Base-by-base conservation (phyloP, 1,140 invertebrate species). In the Eumeta japonica region DNA sequence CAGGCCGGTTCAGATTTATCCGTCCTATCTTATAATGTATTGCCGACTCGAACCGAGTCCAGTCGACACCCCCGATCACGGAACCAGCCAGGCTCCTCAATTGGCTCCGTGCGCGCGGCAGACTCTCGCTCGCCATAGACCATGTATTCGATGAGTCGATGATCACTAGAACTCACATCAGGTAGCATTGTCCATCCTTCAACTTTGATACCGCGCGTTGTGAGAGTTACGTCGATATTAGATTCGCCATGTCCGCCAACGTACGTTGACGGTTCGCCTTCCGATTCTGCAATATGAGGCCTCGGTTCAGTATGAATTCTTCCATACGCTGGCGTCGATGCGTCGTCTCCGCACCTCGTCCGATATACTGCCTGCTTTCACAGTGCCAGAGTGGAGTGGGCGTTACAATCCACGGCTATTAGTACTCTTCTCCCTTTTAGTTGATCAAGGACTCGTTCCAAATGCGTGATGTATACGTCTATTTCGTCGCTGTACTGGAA, bases 311-410 rank as follows among this genome's bases (percentile, higher is more conserved):
- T 5, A 57, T 46, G 7, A 52, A 44, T n/a, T n/a, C 50, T 15
- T 55, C 55, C 39, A 52, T 39, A 0, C 16, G 7, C 0, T 14
- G 19, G 9, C 38, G 20, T n/a, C 35, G 19, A 10, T 37, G 31
- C 3, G 4, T 3, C 35, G 16, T 1, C 27, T 28, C 0, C 20
- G 28, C 1, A 37, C 28, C 0, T 12, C 35, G 0, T 38, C 31
- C 46, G 2, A 4, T 10, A 1, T 28, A 45, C 3, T 50, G 45
- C 1, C 27, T 10, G 0, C 14, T 14, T 7, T 32, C 18, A 9
- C 46, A 47, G 36, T 37, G 12, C 52, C 55, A 55, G 3, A 53
- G 10, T 0, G 52, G 55, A 55, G 14, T 58, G 55, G 0, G 48
- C 35, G n/a, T 55, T 58, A 1, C 13, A 19, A 20, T 58, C 53